Conservation (phyloP, 2,888 invertebrate genomes). For the Bembecia ichneumoniformis region DNA sequence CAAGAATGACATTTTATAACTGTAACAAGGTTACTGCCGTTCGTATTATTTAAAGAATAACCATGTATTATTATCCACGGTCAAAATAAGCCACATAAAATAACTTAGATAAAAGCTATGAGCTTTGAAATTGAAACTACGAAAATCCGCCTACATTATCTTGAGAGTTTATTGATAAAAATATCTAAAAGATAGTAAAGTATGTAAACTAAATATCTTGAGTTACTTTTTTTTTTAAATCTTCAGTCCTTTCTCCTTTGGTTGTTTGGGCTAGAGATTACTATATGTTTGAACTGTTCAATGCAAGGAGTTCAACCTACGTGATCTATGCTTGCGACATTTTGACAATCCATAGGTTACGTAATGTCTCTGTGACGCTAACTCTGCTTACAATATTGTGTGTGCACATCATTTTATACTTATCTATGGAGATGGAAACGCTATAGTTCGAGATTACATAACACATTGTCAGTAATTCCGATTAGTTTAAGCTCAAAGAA, state of each 20-base stretch:
- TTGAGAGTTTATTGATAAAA: too few relatives aligned
- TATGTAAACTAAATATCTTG: too few relatives aligned
- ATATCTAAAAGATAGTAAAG: too few relatives aligned
- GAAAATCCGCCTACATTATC: too few relatives aligned
- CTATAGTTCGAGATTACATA: too few relatives aligned
- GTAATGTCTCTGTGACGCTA: slow-evolving; percentile 27
- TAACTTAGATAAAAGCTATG: too few relatives aligned
- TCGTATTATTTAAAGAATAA: slow-evolving; percentile 44
- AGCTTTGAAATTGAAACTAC: too few relatives aligned
- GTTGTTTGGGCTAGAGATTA: too few relatives aligned
- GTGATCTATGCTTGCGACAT: slow-evolving; percentile 57
- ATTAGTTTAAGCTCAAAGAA: too few relatives aligned
- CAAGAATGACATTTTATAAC: slow-evolving; percentile 65
- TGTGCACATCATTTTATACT: neutral
- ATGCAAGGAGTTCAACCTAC: slow-evolving; percentile 28
- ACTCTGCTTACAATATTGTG: slow-evolving; percentile 3
- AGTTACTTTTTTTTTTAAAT: too few relatives aligned
- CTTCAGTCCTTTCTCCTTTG: too few relatives aligned
- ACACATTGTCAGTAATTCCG: too few relatives aligned
- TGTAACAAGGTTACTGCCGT: slow-evolving; percentile 63
- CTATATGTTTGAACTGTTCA: slow-evolving; percentile 5
- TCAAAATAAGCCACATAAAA: slow-evolving; percentile 20
- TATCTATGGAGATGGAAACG: neutral
- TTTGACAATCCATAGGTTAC: slow-evolving; percentile 53
- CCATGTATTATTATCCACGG: slow-evolving; percentile 35